A percentile compares a stretch with the other conserved stretches of the same genome.
phyloP scores from a whole-genome alignment of 2,797 vertebrate species.

The Ctenochaetus hawaiiensis region DNA sequence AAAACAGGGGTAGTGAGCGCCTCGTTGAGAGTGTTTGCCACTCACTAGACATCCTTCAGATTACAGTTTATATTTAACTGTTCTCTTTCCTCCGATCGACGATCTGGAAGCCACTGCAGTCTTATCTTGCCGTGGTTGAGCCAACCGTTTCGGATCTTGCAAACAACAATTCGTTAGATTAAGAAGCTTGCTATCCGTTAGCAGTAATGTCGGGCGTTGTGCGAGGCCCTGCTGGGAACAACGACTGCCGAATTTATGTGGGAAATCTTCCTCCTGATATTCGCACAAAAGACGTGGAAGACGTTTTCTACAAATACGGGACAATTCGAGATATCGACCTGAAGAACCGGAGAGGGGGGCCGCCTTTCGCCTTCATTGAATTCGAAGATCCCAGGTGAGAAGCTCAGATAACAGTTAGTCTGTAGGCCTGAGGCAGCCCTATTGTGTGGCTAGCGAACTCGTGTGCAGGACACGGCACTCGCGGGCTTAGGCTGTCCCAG shows the following conservation, averaged over 20 bases:
- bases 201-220: constrained; percentile 85
- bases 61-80: not conserved
- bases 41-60: not conserved
- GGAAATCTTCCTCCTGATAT: constrained; percentile 93
- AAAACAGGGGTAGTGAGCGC: constrained; percentile 20
- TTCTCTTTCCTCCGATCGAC: not conserved
- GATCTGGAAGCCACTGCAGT: not conserved
- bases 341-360: constrained; percentile 92
- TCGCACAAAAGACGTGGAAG: constrained; percentile 93
- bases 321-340: constrained; percentile 93
- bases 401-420: constrained; percentile 24
- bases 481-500: constrained; percentile 21
- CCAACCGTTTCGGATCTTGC: not conserved
- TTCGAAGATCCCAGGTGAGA: constrained; percentile 90
- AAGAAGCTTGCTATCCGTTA: constrained; percentile 17
- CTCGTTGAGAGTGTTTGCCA: not conserved
- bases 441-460: constrained; percentile 61
- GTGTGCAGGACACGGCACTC: not conserved
- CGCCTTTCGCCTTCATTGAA: constrained; percentile 91
- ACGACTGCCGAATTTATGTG: constrained; percentile 93
- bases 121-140: not conserved
- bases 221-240: constrained; percentile 87
- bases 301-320: constrained; percentile 94
- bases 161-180: constrained; percentile 2
- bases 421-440: constrained; percentile 32